Evolutionary conservation across 2,888 invertebrate genomes (phyloP).

Genomic region (Periphyllus acericola): DNA sequence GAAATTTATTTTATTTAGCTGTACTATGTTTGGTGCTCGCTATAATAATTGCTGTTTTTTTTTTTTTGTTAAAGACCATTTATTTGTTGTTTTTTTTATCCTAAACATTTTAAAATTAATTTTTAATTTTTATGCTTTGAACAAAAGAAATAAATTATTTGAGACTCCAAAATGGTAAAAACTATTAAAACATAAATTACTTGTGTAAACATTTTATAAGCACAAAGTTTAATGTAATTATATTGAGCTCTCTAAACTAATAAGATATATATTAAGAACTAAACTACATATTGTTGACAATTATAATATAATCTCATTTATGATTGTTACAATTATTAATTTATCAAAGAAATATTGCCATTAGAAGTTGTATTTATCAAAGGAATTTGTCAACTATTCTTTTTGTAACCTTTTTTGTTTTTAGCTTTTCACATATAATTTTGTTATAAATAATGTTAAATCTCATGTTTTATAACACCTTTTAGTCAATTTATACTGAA

Average conservation of each 20-base stretch:
- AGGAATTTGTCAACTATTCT: background rate
- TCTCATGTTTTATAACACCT: background rate
- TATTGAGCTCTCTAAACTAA: slow-evolving; percentile 37
- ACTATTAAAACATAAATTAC: background rate
- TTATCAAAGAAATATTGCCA: background rate
- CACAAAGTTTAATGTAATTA: background rate
- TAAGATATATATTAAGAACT: background rate
- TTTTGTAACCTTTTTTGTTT: background rate
- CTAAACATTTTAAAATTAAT: slow-evolving; percentile 12
- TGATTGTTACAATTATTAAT: background rate
- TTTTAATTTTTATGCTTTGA: slow-evolving; percentile 3
- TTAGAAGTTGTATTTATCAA: background rate
- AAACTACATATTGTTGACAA: slow-evolving; percentile 14
- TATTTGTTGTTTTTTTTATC: slow-evolving; percentile 40
- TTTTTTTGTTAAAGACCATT: slow-evolving; percentile 17
- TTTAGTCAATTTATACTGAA: background rate
- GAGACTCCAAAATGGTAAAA: background rate
- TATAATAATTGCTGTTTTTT: slow-evolving; percentile 34
- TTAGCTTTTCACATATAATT: background rate
- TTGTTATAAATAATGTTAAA: background rate
- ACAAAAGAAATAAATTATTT: background rate
- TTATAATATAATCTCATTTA: slow-evolving; percentile 32
- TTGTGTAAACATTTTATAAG: background rate
- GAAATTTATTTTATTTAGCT: slow-evolving; percentile 29
- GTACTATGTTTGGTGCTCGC: slow-evolving; percentile 49